Conservation (phyloP, 1,140 invertebrate species). For the Galendromus occidentalis region DNA sequence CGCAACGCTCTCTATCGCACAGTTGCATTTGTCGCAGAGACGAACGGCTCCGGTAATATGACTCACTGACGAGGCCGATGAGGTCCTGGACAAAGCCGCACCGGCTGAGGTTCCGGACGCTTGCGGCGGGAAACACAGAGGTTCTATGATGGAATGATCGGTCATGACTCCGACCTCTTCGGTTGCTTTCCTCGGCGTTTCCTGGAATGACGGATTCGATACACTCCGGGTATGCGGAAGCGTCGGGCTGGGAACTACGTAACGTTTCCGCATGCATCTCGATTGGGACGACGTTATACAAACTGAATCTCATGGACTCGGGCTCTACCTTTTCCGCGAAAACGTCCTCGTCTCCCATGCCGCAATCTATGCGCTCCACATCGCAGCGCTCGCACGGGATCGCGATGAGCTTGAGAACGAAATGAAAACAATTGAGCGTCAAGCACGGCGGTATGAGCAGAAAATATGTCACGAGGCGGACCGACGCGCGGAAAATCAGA, state of each 20-base stretch:
- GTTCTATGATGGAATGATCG: conserved; percentile 6
- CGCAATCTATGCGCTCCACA: neutral
- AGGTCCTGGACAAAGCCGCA: neutral
- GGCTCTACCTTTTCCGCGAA: conserved; percentile 17
- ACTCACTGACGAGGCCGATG: conserved; percentile 12
- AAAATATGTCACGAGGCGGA: neutral
- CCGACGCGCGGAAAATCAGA: no score
- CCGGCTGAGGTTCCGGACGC: neutral
- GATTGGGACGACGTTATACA: no score
- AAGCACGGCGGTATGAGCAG: conserved; percentile 13
- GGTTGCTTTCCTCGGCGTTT: conserved; percentile 14
- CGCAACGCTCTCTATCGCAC: conserved; percentile 35
- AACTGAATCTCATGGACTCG: no score
- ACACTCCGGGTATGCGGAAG: no score
- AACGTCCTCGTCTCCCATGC: conserved; percentile 2
- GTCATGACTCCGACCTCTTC: conserved; percentile 16
- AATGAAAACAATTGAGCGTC: conserved; percentile 19
- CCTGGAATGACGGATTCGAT: neutral
- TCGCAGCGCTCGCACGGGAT: conserved; percentile 5
- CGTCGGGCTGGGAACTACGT: no score
- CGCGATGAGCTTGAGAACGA: conserved; percentile 19
- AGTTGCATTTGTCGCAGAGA: conserved; percentile 44
- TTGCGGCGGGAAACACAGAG: neutral
- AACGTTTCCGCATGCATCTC: no score
- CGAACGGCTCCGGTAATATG: conserved; percentile 28